Evolutionary conservation across 2,888 invertebrate genomes (phyloP), one percentile per base, ranked within the genome.

Genomic region (Eilema caniola): DNA sequence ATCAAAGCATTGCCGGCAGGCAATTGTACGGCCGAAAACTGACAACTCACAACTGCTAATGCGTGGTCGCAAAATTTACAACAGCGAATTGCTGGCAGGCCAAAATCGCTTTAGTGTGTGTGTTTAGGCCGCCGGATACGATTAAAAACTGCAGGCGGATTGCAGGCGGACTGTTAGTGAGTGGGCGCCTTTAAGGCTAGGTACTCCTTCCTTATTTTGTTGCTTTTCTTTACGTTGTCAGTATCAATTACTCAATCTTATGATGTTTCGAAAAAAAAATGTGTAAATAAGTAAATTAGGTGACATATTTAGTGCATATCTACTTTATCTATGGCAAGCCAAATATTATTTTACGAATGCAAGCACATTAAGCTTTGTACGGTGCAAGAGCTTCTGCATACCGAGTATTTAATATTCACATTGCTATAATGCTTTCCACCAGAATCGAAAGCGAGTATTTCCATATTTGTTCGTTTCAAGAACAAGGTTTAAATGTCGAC

Each of bases 301-400:
- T 16, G 16, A 47, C 0, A 24, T 16, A 23, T 7, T 23, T 31
- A 24, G 11, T 14, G 66, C 66, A 41, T 37, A 60, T 16, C 37
- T 66, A 37, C 23, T 41, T 33, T 47, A 1, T n/a, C 11, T n/a
- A 62, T 66, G 24, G 16, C 25, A 20, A 59, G 24, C 59, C 16
- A n/a, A 59, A 20, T 31, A 65, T 31, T 33, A 62, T 24, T 57
- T 63, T 41, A 28, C 37, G 37, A 24, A 62, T n/a, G 62, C 41
- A 69, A 73, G 68, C 74, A 70, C 62, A 64, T 64, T 16, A 74
- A 78, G 67, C 69, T 66, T 7, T 31, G 23, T 64, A 64, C 8
- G 7, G 28, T 63, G 60, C 23, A 10, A 31, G 59, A 64, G 10
- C 25, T 65, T 16, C 31, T 0, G n/a, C 33, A 60, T 20, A 61